Conservation (phyloP, 1,140 invertebrate genomes). For the Macrosteles quadrilineatus region DNA sequence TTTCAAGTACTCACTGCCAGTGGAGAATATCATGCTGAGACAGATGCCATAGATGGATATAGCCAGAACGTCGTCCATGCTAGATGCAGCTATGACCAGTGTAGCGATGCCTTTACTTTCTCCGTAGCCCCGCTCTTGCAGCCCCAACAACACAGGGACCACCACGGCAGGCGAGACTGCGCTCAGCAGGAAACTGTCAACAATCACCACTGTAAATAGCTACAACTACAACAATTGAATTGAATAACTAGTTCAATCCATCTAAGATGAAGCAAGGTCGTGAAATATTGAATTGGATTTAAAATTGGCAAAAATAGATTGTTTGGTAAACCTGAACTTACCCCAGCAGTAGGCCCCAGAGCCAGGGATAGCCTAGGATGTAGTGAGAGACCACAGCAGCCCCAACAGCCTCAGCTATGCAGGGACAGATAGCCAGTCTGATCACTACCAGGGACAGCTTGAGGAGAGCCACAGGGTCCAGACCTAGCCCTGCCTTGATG, state of each 20-base stretch:
- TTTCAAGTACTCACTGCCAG: slow-evolving; percentile 52
- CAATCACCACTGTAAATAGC: neutral
- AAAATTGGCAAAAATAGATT: too few relatives aligned
- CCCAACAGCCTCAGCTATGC: slow-evolving; percentile 62
- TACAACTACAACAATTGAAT: too few relatives aligned
- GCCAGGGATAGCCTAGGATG: slow-evolving; percentile 63
- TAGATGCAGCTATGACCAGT: slow-evolving; percentile 73
- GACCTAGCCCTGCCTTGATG: slow-evolving; percentile 69
- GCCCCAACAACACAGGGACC: slow-evolving; percentile 66
- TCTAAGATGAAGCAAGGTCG: too few relatives aligned
- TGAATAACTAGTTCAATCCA: too few relatives aligned
- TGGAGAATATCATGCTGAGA: slow-evolving; percentile 59
- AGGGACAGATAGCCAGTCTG: slow-evolving; percentile 65
- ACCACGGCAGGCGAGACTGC: slow-evolving; percentile 80
- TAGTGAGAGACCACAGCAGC: slow-evolving; percentile 61
- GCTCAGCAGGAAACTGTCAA: slow-evolving; percentile 57
- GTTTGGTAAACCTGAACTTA: too few relatives aligned
- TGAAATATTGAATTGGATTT: too few relatives aligned
- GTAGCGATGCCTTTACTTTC: slow-evolving; percentile 74
- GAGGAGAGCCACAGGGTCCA: slow-evolving; percentile 65
- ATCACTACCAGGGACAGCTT: slow-evolving; percentile 59
- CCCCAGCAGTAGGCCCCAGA: slow-evolving; percentile 71
- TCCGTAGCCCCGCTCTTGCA: slow-evolving; percentile 67
- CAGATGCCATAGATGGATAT: slow-evolving; percentile 72
- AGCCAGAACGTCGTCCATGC: slow-evolving; percentile 75